A percentile compares a stretch with the other conserved stretches of the same genome.
These are phyloP conservation scores for Enteromius radiatus DNA, from an alignment of 2,797 vertebrate genomes.

Conservation along the genomic window DNA sequence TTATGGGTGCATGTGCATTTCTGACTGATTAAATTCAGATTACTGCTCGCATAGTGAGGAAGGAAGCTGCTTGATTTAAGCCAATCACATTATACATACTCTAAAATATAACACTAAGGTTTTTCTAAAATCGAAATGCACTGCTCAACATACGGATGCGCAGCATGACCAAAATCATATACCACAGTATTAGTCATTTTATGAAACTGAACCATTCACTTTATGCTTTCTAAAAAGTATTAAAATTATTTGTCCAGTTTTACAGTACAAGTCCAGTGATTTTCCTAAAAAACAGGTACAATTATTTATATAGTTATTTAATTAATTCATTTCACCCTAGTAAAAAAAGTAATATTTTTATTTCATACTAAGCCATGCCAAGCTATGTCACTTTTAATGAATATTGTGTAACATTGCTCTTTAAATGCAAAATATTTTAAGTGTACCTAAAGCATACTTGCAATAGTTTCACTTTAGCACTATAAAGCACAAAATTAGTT, in stretches of 20 bases:
- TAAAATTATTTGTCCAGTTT: neutral
- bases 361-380: no score
- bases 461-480: no score
- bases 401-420: no score
- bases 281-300: no score
- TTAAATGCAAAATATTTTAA: no score
- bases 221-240: neutral
- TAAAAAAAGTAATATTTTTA: no score
- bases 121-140: neutral
- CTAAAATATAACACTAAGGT: neutral
- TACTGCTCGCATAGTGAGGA: neutral
- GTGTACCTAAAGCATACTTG: no score
- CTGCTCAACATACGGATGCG: neutral
- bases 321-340: no score
- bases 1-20: neutral
- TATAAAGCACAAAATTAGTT: no score
- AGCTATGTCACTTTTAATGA: no score
- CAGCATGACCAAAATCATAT: neutral
- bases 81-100: neutral
- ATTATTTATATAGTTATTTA: no score
- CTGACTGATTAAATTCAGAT: neutral
- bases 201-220: neutral
- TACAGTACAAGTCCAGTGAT: neutral
- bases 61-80: constrained; percentile 1
- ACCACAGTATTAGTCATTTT: neutral